Evolutionary conservation across 92 coral and sea anemone genomes (phyloP).

Genomic region (Plumapathes pennacea): DNA sequence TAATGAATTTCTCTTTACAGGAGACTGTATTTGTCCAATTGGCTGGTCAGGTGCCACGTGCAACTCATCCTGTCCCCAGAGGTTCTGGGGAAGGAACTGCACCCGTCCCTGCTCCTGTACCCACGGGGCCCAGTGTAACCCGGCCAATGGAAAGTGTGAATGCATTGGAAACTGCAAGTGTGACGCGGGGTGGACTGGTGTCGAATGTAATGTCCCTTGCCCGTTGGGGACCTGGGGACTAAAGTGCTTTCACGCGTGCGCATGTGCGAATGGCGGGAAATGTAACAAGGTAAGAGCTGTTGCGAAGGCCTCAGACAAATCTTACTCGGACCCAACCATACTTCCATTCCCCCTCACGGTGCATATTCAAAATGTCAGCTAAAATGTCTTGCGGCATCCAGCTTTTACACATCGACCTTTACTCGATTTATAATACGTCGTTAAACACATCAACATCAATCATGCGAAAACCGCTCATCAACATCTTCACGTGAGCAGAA

Average conservation of each 20-base stretch:
- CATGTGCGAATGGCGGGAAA: conserved; percentile 50
- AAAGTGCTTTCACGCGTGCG: conserved; percentile 58
- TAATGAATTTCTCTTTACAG: conserved; percentile 25
- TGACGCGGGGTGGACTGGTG: conserved; percentile 70
- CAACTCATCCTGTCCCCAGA: conserved; percentile 63
- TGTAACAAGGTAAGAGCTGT: conserved; percentile 83
- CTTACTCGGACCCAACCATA: too few relatives aligned
- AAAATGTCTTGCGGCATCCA: too few relatives aligned
- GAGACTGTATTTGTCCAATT: conserved; percentile 60
- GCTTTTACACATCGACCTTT: too few relatives aligned
- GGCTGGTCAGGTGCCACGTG: conserved; percentile 81
- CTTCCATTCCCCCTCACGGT: too few relatives aligned
- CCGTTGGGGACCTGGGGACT: conserved; percentile 65
- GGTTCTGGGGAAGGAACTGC: conserved; percentile 83
- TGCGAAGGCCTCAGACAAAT: too few relatives aligned
- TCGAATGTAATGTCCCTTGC: conserved; percentile 60
- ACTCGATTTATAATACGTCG: too few relatives aligned
- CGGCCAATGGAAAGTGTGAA: conserved; percentile 67
- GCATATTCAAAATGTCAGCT: too few relatives aligned
- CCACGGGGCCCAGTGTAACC: conserved; percentile 72
- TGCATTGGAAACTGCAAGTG: conserved; percentile 69
- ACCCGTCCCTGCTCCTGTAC: conserved; percentile 59
- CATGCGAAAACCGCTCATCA: too few relatives aligned
- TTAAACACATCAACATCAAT: too few relatives aligned
- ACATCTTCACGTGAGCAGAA: too few relatives aligned